Base-by-base conservation (phyloP, 2,888 invertebrate species). In the Polyploca ridens region DNA sequence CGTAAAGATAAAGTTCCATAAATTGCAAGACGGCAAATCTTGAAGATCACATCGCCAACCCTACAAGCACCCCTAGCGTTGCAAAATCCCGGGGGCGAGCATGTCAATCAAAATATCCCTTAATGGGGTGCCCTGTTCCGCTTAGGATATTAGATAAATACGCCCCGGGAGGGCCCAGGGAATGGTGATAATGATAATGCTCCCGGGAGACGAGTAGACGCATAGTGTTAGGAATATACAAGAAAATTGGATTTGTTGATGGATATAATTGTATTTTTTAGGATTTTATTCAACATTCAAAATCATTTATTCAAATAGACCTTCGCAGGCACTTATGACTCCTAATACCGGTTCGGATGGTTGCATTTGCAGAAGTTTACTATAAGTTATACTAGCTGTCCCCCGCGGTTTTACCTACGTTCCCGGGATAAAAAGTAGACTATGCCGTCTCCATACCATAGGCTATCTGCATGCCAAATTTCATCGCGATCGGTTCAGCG, bases 101-200 rank as follows among this genome's bases (percentile, higher is more conserved):
- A 79, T 81, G 92, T 93, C 93, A 92, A 91, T 92, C 93, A 92
- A 90, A 91, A 88, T 85, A 86, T 90, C 87, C 89, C 84, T 75
- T 87, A 88, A 90, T 87, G 85, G 88, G 81, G 78, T 54, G 54
- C 69, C 77, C 69, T 64, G 80, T 81, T 82, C 85, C 85, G 82
- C 80, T 84, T 83, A 87, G 87, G 90, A 91, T 91, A 91, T 91
- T 92, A 91, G 89, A 91, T 90, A 90, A 91, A 90, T 89, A 89
- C 84, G 60, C 60, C 60, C n/a, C 46, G 54, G 65, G 66, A 63
- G 61, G 57, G 33, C 41, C 63, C 63, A 67, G 66, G 68, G 67
- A 69, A 65, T 62, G 62, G 63, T 71, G 71, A 68, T 73, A 72
- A 76, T 71, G 73, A 66, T 66, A 69, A 64, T 41, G 3, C 41